Base-by-base conservation (phyloP, 2,113 vertebrate genomes). In the Sisor rabdophorus region DNA sequence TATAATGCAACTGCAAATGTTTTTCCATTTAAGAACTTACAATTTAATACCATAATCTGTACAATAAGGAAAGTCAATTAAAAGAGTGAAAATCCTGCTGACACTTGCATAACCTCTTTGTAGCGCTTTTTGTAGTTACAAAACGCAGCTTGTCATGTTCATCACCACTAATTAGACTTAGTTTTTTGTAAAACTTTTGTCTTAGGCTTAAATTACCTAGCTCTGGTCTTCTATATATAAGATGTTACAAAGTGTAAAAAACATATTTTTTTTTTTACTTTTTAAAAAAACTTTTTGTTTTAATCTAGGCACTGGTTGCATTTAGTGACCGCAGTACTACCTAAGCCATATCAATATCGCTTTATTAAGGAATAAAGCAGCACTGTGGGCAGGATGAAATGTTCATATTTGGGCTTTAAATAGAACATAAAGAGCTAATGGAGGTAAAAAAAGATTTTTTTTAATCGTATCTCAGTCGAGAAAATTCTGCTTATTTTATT, bases 331-430 rank as follows among this genome's bases (percentile, higher is more conserved):
- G 26, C 6, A 54, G 17, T 19, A 15, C n/a, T 55, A 28, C 52
- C 68, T 53, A n/a, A 48, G 8, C 24, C 4, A 36, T 44, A 65
- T 76, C 63, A 70, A 67, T 63, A 67, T 24, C 10, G 44, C 54
- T 55, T 19, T 56, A 20, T 13, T 26, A 30, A 24, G 48, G 28
- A 65, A n/a, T 6, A 26, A n/a, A 36, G 28, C 6, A 28, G 13
- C 26, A 32, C 70, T 32, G 36, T 32, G 36, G 44, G 22, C 2
- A 53, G 17, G 15, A 64, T 64, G 40, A 55, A 71, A 55, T 53
- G 32, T 24, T 47, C 54, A 56, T 50, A 26, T 68, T 68, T 68
- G 1, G 8, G 13, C 22, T 48, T 67, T 48, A 26, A 67, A 26
- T 48, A 44, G 59, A 32, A 36, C 30, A 61, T 36, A 36, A 4